Conservation (phyloP, 2,888 invertebrate species). For the Conops quadrifasciatus region DNA sequence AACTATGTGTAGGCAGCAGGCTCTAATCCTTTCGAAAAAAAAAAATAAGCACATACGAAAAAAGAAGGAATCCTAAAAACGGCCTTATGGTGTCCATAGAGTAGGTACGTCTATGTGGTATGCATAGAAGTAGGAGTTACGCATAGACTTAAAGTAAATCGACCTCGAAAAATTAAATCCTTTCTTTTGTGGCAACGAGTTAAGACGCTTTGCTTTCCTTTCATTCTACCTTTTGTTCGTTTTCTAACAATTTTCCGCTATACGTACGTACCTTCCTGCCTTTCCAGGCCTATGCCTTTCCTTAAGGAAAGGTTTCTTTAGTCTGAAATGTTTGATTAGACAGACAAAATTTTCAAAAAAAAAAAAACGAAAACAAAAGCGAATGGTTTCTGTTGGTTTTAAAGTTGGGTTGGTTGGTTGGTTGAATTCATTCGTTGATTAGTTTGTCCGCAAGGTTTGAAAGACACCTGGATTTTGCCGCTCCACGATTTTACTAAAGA, state of each 20-base stretch:
- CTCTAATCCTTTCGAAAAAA: conserved; percentile 8
- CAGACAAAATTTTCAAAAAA: neutral
- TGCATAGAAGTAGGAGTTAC: too few species aligned
- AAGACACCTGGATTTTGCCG: too few species aligned
- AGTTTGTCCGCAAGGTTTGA: too few species aligned
- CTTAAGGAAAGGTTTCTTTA: too few species aligned
- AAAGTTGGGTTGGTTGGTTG: neutral
- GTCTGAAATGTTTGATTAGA: neutral
- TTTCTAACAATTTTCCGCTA: neutral
- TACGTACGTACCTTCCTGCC: neutral
- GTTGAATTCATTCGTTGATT: neutral
- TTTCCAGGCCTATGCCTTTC: neutral
- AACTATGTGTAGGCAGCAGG: conserved; percentile 1
- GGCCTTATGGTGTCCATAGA: too few species aligned
- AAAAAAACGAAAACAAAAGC: too few species aligned
- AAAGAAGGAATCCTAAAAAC: neutral
- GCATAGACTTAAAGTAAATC: neutral
- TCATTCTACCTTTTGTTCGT: neutral
- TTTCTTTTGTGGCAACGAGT: neutral
- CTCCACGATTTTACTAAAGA: neutral
- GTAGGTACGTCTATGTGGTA: neutral
- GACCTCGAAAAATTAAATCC: conserved; percentile 14
- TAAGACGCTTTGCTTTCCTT: conserved; percentile 15
- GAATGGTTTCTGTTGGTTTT: neutral
- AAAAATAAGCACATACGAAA: neutral